Evolutionary conservation across 2,888 invertebrate species (phyloP).

Genomic region (Nomada fabriciana): DNA sequence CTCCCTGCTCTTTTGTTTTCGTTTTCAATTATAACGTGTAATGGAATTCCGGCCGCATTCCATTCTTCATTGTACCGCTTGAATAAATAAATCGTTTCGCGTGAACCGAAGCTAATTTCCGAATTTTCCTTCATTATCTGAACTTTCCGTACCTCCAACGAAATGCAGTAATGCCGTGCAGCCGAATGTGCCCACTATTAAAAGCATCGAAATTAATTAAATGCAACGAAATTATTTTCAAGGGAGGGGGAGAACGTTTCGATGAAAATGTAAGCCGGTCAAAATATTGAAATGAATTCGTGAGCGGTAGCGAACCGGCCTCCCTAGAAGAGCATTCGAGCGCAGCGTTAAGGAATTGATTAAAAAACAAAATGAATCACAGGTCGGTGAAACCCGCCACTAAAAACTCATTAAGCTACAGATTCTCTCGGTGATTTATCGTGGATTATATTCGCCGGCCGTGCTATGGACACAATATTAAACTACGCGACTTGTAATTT

Average conservation of each 20-base stretch:
- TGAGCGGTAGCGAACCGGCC: slow-evolving; percentile 60
- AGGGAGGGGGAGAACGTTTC: slow-evolving; percentile 11
- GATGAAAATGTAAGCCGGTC: slow-evolving; percentile 61
- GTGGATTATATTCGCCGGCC: slow-evolving; percentile 79
- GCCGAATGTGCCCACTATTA: background rate
- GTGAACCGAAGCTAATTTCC: too few relatives aligned
- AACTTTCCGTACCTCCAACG: background rate
- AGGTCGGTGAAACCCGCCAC: slow-evolving; percentile 72
- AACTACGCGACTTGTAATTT: slow-evolving; percentile 62
- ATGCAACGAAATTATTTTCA: slow-evolving; percentile 35
- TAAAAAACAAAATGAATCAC: slow-evolving; percentile 78
- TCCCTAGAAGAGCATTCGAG: slow-evolving; percentile 59
- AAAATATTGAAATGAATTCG: slow-evolving; percentile 59
- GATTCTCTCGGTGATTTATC: slow-evolving; percentile 81
- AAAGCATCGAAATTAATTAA: slow-evolving; percentile 37
- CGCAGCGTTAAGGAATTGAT: slow-evolving; percentile 81
- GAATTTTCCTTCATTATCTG: background rate
- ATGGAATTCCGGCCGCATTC: too few relatives aligned
- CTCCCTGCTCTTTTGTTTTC: too few relatives aligned
- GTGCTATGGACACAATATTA: slow-evolving; percentile 71
- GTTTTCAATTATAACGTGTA: too few relatives aligned
- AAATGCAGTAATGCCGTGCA: background rate
- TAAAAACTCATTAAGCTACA: slow-evolving; percentile 81
- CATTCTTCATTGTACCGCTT: too few relatives aligned
- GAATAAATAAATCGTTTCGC: too few relatives aligned